phyloP scores from a whole-genome alignment of 2,888 invertebrate species.

The Pachymerium ferrugineum region DNA sequence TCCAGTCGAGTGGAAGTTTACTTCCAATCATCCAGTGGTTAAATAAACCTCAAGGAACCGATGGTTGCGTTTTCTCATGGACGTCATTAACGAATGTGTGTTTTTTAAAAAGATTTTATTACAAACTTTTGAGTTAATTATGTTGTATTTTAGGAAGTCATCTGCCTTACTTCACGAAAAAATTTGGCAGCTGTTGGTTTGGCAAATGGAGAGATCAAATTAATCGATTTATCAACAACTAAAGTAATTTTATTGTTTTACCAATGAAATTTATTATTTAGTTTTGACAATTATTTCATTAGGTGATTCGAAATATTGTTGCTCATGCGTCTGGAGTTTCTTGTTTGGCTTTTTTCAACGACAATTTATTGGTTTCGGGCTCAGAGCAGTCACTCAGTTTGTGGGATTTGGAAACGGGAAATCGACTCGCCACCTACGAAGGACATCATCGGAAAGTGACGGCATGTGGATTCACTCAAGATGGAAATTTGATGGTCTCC shows the following conservation, averaged over 20 bases:
- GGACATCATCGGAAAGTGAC: neutral
- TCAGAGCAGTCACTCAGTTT: neutral
- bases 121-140: neutral
- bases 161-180: neutral
- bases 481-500: neutral
- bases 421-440: neutral
- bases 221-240: neutral
- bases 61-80: neutral
- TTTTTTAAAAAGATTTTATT: neutral
- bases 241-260: neutral
- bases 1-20: neutral
- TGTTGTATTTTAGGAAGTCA: neutral
- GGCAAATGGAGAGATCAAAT: neutral
- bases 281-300: neutral
- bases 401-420: neutral
- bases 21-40: neutral
- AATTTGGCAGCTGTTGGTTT: neutral
- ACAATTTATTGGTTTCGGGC: neutral
- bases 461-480: neutral
- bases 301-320: neutral
- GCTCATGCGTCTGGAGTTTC: neutral
- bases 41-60: neutral
- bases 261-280: too few relatives aligned
- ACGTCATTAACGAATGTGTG: neutral
- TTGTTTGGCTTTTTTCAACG: neutral